These are phyloP conservation scores for Parazoanthus swiftii DNA, from an alignment of 92 coral and sea anemone species.

Conservation along the genomic window DNA sequence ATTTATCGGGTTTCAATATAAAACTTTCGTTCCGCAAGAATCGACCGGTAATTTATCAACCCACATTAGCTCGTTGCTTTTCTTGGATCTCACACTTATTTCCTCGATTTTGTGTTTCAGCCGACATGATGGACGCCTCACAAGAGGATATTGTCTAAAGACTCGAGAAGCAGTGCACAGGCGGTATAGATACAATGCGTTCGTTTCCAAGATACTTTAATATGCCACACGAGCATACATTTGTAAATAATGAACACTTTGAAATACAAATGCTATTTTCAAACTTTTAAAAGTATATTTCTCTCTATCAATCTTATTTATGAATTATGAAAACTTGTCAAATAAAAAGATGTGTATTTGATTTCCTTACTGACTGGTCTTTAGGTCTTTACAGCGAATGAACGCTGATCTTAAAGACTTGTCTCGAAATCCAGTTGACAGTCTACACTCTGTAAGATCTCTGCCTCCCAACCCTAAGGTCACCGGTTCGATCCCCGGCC, in stretches of 20 bases:
- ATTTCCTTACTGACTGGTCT: background rate
- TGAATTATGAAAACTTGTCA: slow-evolving; percentile 34
- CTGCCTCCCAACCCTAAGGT: too few species aligned
- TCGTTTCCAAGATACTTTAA: background rate
- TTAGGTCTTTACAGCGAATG: too few species aligned
- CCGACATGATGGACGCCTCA: slow-evolving; percentile 75
- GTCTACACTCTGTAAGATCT: too few species aligned
- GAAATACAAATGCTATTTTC: slow-evolving; percentile 62
- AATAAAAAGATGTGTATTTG: slow-evolving; percentile 26
- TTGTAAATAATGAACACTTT: slow-evolving; percentile 54
- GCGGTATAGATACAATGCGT: slow-evolving; percentile 1
- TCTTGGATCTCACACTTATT: too few species aligned
- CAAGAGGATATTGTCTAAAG: slow-evolving; percentile 81
- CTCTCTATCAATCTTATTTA: slow-evolving; percentile 63
- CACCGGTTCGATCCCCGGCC: too few species aligned
- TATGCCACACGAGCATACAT: slow-evolving; percentile 41
- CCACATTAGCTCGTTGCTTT: too few species aligned
- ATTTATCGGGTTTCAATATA: too few species aligned
- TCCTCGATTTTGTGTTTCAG: slow-evolving; percentile 36
- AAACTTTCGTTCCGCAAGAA: too few species aligned
- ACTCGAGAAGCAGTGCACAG: background rate
- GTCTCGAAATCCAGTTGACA: too few species aligned
- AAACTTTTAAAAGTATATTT: slow-evolving; percentile 51
- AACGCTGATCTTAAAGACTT: too few species aligned
- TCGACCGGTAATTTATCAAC: too few species aligned